A percentile compares a stretch with the other conserved stretches of the same genome.
Evolutionary conservation across 2,888 invertebrate species (phyloP).

Genomic region (Osmoderma eremita): DNA sequence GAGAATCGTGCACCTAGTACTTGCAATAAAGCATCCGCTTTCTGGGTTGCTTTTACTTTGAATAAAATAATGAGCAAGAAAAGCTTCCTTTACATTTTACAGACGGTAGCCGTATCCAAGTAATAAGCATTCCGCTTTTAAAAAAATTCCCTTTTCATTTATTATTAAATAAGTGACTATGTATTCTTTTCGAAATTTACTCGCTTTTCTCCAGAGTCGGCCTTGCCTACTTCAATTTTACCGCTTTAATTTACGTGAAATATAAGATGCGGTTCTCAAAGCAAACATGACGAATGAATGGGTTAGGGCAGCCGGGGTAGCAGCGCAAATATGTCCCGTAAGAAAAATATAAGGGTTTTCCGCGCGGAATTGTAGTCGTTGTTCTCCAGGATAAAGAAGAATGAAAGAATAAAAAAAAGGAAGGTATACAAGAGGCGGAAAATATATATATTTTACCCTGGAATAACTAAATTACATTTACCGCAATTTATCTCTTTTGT

Average conservation of each 20-base stretch:
- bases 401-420: constrained; percentile 1
- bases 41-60: no score
- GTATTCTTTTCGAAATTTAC: constrained; percentile 10
- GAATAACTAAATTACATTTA: constrained; percentile 22
- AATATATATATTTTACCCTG: constrained; percentile 7
- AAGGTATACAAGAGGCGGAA: not conserved
- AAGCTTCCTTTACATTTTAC: no score
- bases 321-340: constrained; percentile 24
- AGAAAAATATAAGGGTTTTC: constrained; percentile 29
- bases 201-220: not conserved
- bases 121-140: no score
- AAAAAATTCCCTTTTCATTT: no score
- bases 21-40: no score
- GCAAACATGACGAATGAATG: constrained; percentile 32
- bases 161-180: constrained; percentile 18
- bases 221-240: not conserved
- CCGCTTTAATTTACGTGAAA: constrained; percentile 32
- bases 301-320: constrained; percentile 12
- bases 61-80: no score
- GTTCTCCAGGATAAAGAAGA: constrained; percentile 15
- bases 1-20: no score
- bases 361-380: constrained; percentile 1
- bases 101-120: no score
- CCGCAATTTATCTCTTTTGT: constrained; percentile 27
- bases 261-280: constrained; percentile 23